phyloP scores from a whole-genome alignment of 2,113 vertebrate genomes.

The Dunckerocampus dactyliophorus region DNA sequence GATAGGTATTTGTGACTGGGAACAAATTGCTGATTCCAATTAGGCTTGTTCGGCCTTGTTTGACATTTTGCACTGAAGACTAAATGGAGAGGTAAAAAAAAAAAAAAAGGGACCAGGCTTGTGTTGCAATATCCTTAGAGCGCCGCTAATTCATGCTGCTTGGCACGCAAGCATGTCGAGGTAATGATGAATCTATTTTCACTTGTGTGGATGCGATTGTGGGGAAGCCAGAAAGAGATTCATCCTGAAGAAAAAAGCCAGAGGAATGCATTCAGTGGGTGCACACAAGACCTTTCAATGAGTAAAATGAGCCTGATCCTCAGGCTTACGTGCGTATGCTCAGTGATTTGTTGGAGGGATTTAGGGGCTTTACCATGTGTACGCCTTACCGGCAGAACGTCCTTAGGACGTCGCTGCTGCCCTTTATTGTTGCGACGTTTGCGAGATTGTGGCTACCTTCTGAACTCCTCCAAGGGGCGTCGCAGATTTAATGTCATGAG shows the following conservation, averaged over 20 bases:
- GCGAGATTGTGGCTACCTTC: conserved; percentile 35
- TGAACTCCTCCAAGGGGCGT: not conserved
- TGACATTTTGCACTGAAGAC: conserved; percentile 17
- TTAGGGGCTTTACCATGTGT: conserved; percentile 64
- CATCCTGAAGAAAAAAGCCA: conserved; percentile 52
- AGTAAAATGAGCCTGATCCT: conserved; percentile 68
- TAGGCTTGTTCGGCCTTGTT: not conserved
- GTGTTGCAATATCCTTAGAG: conserved; percentile 45
- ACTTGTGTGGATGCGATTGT: conserved; percentile 37
- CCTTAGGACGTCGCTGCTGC: conserved; percentile 50
- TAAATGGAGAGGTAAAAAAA: conserved; percentile 1
- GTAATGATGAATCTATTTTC: conserved; percentile 49
- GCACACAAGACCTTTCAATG: conserved; percentile 58
- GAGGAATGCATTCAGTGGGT: conserved; percentile 59
- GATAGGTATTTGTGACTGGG: not conserved
- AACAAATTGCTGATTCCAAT: not conserved
- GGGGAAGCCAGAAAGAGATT: conserved; percentile 32
- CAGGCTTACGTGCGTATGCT: conserved; percentile 67
- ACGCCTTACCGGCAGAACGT: conserved; percentile 48
- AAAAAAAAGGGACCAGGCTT: not conserved
- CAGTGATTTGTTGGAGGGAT: conserved; percentile 72
- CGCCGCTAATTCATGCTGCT: conserved; percentile 51
- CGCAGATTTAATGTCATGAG: conserved; percentile 45
- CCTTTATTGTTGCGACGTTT: conserved; percentile 44
- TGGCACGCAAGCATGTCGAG: conserved; percentile 47